Evolutionary conservation across 2,113 vertebrate genomes (phyloP).

Genomic region (Bos taurus): DNA sequence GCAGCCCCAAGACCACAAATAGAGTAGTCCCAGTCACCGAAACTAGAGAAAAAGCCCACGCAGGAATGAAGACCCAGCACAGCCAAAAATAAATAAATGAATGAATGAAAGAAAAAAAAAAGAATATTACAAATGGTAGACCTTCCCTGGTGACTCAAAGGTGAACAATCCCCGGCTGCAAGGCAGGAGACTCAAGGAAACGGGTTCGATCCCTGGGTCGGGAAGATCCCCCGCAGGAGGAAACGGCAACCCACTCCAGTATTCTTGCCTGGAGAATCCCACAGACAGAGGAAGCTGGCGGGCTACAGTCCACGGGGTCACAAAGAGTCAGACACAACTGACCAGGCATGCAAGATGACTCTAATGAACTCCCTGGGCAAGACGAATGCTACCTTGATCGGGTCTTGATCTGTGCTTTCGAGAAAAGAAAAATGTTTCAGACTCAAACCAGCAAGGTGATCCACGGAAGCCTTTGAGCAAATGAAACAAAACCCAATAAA

Average conservation of each 20-base stretch:
- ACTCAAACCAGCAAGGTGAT: not conserved
- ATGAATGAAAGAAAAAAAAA: not conserved
- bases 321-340: rapidly evolving
- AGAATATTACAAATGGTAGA: not conserved
- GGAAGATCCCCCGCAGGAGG: not conserved
- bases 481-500: not conserved
- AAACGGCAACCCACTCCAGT: not conserved
- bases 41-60: not conserved
- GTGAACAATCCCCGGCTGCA: not conserved
- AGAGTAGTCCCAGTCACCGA: rapidly evolving
- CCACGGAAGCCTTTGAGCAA: not conserved
- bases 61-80: not conserved
- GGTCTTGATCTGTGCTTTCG: not conserved
- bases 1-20: not conserved
- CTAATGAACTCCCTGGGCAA: rapidly evolving
- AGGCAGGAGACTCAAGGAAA: not conserved
- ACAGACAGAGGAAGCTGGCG: not conserved
- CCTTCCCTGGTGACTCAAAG: not conserved
- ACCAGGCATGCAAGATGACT: not conserved
- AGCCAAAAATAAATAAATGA: not conserved
- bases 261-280: not conserved
- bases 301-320: not conserved
- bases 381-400: rapidly evolving
- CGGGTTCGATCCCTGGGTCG: not conserved
- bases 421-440: not conserved